A percentile compares a stretch with the other conserved stretches of the same genome.
These are phyloP conservation scores for Cottoperca gobio DNA, from an alignment of 2,797 vertebrate genomes.

Conservation along the genomic window DNA sequence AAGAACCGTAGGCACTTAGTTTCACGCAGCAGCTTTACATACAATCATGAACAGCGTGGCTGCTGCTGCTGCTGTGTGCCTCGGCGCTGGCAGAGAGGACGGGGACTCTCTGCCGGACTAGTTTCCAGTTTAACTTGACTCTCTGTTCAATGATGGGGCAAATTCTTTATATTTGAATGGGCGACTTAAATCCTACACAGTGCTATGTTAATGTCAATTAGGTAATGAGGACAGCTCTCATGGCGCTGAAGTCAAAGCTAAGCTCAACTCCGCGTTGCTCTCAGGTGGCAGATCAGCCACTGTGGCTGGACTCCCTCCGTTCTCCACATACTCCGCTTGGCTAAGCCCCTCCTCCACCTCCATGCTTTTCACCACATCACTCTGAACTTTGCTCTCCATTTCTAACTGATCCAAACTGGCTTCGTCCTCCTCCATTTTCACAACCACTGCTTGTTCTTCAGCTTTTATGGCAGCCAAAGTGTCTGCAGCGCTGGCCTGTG, in stretches of 20 bases:
- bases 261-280: slow-evolving; percentile 38
- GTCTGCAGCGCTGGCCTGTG: slow-evolving; percentile 68
- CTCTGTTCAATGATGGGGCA: slow-evolving; percentile 29
- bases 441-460: slow-evolving; percentile 59
- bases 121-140: slow-evolving; percentile 40
- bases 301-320: slow-evolving; percentile 34
- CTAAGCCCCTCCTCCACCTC: slow-evolving; percentile 51
- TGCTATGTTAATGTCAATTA: slow-evolving; percentile 34
- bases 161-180: slow-evolving; percentile 17
- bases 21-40: slow-evolving; percentile 70
- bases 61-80: slow-evolving; percentile 43
- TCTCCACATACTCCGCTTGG: slow-evolving; percentile 48
- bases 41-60: slow-evolving; percentile 32
- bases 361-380: slow-evolving; percentile 34
- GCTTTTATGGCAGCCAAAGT: slow-evolving; percentile 57
- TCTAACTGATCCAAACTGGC: slow-evolving; percentile 59
- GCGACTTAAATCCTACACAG: slow-evolving; percentile 28
- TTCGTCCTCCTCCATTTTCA: slow-evolving; percentile 71
- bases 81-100: slow-evolving; percentile 30
- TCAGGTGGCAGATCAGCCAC: slow-evolving; percentile 34
- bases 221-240: slow-evolving; percentile 47
- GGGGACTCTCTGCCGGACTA: slow-evolving; percentile 7
- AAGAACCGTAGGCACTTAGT: slow-evolving; percentile 76
- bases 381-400: slow-evolving; percentile 53
- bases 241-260: slow-evolving; percentile 62